A percentile compares a stretch with the other conserved stretches of the same genome.
phyloP scores from a whole-genome alignment of 2,888 invertebrate species.

The Tachystola acroxantha region DNA sequence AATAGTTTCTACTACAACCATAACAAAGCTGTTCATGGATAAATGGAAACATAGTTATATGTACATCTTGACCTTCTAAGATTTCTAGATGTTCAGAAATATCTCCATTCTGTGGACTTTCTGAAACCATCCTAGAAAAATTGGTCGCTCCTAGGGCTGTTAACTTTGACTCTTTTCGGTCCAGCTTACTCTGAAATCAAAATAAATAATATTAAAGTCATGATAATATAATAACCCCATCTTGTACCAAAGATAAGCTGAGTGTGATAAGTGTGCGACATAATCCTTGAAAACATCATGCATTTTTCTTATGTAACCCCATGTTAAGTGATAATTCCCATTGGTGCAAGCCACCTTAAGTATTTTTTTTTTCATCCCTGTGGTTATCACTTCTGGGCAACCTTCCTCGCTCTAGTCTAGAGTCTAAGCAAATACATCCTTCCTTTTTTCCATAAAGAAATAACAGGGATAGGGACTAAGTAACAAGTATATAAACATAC shows the following conservation, averaged over 20 bases:
- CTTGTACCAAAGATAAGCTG: neutral
- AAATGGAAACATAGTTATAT: slow-evolving; percentile 44
- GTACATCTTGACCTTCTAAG: slow-evolving; percentile 6
- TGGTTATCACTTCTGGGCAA: too few relatives aligned
- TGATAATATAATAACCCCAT: too few relatives aligned
- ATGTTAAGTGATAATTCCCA: too few relatives aligned
- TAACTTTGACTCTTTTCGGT: slow-evolving; percentile 46
- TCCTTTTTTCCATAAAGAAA: too few relatives aligned
- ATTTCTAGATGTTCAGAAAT: neutral
- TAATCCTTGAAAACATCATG: too few relatives aligned
- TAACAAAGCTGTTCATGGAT: slow-evolving; percentile 52
- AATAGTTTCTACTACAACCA: slow-evolving; percentile 55
- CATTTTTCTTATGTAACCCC: too few relatives aligned
- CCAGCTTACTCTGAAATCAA: slow-evolving; percentile 71
- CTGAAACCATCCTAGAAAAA: slow-evolving; percentile 73
- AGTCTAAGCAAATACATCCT: too few relatives aligned
- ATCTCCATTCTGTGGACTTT: slow-evolving; percentile 16
- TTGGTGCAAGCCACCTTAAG: too few relatives aligned
- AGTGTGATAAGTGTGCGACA: too few relatives aligned
- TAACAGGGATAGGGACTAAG: too few relatives aligned
- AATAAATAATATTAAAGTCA: neutral
- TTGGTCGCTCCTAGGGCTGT: slow-evolving; percentile 80
- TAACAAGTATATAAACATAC: slow-evolving; percentile 33
- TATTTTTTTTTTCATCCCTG: too few relatives aligned
- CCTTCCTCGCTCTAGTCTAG: too few relatives aligned